phyloP scores from a whole-genome alignment of 2,797 vertebrate species.

The Microctenopoma steveboyesi region DNA sequence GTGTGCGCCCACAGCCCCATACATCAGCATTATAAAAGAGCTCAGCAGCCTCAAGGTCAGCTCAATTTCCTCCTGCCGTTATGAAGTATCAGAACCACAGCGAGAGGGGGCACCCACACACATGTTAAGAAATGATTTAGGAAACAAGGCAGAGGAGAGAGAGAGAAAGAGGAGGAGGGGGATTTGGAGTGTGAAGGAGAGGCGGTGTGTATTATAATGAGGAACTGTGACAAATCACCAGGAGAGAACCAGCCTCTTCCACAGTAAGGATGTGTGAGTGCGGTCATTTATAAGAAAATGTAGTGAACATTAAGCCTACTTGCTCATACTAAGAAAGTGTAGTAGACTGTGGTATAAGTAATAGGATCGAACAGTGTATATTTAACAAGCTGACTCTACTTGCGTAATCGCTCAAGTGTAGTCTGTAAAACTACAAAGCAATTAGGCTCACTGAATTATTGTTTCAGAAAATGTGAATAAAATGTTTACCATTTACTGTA shows the following conservation, averaged over 20 bases:
- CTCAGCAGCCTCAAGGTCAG: slow-evolving; percentile 84
- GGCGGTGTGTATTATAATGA: slow-evolving; percentile 71
- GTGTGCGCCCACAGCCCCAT: slow-evolving; percentile 77
- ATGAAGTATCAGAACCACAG: slow-evolving; percentile 83
- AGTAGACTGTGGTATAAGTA: slow-evolving; percentile 49
- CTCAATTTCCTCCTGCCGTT: slow-evolving; percentile 84
- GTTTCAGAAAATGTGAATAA: slow-evolving; percentile 66
- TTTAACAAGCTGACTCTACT: slow-evolving; percentile 66
- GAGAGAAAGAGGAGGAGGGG: slow-evolving; percentile 15
- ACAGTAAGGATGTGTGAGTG: slow-evolving; percentile 56
- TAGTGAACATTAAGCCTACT: slow-evolving; percentile 62
- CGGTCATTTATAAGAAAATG: slow-evolving; percentile 63
- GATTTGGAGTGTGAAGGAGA: slow-evolving; percentile 70
- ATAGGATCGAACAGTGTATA: slow-evolving; percentile 60
- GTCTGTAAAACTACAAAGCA: slow-evolving; percentile 66
- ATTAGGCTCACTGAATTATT: slow-evolving; percentile 70
- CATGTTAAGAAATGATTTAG: slow-evolving; percentile 79
- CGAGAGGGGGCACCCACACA: slow-evolving; percentile 77
- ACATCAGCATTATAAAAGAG: slow-evolving; percentile 84
- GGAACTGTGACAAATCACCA: slow-evolving; percentile 76
- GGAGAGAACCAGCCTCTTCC: slow-evolving; percentile 62
- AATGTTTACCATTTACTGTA: slow-evolving; percentile 70
- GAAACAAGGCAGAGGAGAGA: slow-evolving; percentile 42
- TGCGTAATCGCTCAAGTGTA: slow-evolving; percentile 60
- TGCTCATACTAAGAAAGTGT: slow-evolving; percentile 50